Evolutionary conservation across 1,140 invertebrate genomes (phyloP).

Genomic region (Achatina immaculata): DNA sequence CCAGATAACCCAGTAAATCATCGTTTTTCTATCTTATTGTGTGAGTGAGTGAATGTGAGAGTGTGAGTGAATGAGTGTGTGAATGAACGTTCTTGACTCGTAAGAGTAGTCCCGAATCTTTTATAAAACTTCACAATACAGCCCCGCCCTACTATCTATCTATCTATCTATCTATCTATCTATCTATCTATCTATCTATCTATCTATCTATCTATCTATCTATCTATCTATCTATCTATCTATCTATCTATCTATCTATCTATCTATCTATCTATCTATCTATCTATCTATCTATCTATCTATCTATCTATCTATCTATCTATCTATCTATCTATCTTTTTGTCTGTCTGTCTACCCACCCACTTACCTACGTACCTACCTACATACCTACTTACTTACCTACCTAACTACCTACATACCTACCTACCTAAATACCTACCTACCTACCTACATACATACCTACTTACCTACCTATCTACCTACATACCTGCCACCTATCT

Average conservation of each 20-base stretch:
- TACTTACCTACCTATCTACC: not conserved
- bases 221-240: not conserved
- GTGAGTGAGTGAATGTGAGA: no score
- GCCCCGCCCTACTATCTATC: not conserved
- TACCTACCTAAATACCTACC: not conserved
- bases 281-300: not conserved
- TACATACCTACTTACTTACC: no score
- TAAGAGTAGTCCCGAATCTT: not conserved
- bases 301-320: not conserved
- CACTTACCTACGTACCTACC: not conserved
- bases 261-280: not conserved
- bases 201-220: conserved; percentile 13
- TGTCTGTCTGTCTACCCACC: not conserved
- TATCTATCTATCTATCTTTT: not conserved
- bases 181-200: not conserved
- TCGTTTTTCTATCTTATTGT: no score
- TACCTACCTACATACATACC: not conserved
- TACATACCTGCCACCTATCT: not conserved
- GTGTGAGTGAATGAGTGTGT: no score
- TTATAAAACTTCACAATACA: no score
- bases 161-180: conserved; percentile 31
- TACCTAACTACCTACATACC: not conserved
- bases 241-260: not conserved
- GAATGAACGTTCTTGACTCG: no score
- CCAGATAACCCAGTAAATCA: no score